A percentile compares a stretch with the other conserved stretches of the same genome.
Evolutionary conservation across 2,888 invertebrate species (phyloP).

Genomic region (Arrhopalites spinosus): DNA sequence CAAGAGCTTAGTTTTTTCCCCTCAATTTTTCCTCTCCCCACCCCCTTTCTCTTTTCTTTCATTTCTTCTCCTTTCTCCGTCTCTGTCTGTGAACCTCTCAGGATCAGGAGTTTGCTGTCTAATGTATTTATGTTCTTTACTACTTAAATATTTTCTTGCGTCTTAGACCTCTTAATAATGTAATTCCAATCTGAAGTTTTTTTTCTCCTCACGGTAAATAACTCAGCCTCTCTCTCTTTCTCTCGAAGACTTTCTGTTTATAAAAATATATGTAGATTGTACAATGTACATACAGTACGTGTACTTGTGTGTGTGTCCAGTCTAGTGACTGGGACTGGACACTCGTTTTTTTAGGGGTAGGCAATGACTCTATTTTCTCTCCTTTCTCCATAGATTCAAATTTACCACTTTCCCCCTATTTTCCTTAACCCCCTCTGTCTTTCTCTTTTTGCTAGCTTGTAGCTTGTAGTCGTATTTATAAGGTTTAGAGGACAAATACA

Average conservation of each 20-base stretch:
- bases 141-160: neutral
- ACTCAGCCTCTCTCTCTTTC: neutral
- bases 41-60: neutral
- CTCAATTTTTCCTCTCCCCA: neutral
- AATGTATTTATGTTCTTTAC: neutral
- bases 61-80: neutral
- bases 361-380: too few species aligned
- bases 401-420: too few species aligned
- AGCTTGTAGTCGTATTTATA: too few species aligned
- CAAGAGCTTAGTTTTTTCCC: too few species aligned
- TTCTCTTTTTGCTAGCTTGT: neutral
- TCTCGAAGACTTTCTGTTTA: neutral
- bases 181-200: too few species aligned
- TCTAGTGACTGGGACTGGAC: too few species aligned
- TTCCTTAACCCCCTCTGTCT: too few species aligned
- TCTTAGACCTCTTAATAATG: neutral
- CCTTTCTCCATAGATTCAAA: too few species aligned
- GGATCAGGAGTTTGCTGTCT: neutral
- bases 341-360: too few species aligned
- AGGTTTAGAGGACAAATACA: too few species aligned
- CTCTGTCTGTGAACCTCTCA: neutral
- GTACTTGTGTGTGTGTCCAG: too few species aligned
- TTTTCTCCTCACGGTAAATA: neutral
- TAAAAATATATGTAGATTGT: neutral
- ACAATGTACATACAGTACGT: neutral